Evolutionary conservation across 1,140 invertebrate species (phyloP).

Genomic region (Megathymus violae): DNA sequence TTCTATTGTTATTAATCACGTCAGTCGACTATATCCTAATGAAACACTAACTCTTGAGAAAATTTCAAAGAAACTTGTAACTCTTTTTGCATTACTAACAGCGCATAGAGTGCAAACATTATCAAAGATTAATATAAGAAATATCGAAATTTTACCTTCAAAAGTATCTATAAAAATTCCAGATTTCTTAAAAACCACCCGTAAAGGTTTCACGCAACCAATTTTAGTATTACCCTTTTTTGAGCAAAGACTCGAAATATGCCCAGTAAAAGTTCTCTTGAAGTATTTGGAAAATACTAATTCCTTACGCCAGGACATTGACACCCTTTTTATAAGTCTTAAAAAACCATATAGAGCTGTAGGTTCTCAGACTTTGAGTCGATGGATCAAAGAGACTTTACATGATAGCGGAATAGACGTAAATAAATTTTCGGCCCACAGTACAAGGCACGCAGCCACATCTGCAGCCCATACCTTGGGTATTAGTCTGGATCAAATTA

Average conservation of each 20-base stretch:
- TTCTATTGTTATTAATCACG: conserved; percentile 15
- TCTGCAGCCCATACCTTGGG: conserved; percentile 10
- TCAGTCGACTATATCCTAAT: background rate
- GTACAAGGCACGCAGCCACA: conserved; percentile 11
- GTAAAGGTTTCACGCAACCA: background rate
- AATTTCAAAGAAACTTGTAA: conserved; percentile 16
- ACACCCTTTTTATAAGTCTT: conserved; percentile 24
- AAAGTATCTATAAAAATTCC: background rate
- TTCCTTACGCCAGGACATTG: background rate
- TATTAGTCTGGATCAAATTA: conserved; percentile 7
- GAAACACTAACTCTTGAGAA: background rate
- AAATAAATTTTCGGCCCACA: conserved; percentile 9
- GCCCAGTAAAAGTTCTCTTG: conserved; percentile 6
- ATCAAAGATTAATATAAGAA: conserved; percentile 22
- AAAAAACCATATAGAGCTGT: conserved; percentile 32
- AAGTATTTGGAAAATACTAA: background rate
- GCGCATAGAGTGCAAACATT: conserved; percentile 24
- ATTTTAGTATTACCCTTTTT: conserved; percentile 11
- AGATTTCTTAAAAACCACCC: conserved; percentile 5
- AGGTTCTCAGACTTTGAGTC: conserved; percentile 20
- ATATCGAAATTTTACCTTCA: conserved; percentile 10
- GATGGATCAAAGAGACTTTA: conserved; percentile 26
- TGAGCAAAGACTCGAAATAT: conserved; percentile 11
- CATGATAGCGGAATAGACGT: conserved; percentile 26
- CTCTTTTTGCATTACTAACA: conserved; percentile 15